Base-by-base conservation (phyloP, 1,140 invertebrate species). In the Nasonia longicornis region DNA sequence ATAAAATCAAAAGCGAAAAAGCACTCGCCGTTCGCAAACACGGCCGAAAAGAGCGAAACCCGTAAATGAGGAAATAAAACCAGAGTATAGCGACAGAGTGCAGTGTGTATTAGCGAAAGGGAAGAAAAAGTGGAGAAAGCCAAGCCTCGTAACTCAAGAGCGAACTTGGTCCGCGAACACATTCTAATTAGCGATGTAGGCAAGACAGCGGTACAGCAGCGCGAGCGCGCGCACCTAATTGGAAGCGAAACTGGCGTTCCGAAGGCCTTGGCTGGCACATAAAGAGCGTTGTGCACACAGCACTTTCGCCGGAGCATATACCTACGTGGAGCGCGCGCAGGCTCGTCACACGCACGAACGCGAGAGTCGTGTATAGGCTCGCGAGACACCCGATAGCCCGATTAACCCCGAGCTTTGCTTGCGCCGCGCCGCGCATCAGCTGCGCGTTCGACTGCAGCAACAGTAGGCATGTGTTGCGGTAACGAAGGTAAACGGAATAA, bases 171-270 rank as follows among this genome's bases (percentile, higher is more conserved):
- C 42, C 20, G n/a, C n/a, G 58, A 42, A 69, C 52, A 77, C 74
- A 72, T 72, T 77, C 75, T 77, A 77, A 81, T 77, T 77, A 77
- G 74, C 73, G 35, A 14, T 58, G 67, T 38, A 71, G 45, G 14
- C 48, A 81, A 72, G 74, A 72, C 16, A 20, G 16, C 52, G 16
- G 20, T 20, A 42, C 38, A n/a, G 52, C 7, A 58, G 16, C 16
- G 69, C 7, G 26, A 1, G 64, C 11, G 64, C 64, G 22, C 20
- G 22, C 16, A n/a, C 14, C 31, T 82, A 78, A 82, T 82, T 82
- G 80, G 69, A 82, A 52, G 74, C 26, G 48, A 80, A 76, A 70
- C 72, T 31, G 63, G n/a, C 29, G 22, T 31, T 26, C 1, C n/a
- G 70, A 20, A 4, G 69, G 8, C 35, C 10, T 42, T 42, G 8